These are phyloP conservation scores for Alloscopus bannaensis DNA, from an alignment of 2,888 invertebrate species.

Conservation along the genomic window DNA sequence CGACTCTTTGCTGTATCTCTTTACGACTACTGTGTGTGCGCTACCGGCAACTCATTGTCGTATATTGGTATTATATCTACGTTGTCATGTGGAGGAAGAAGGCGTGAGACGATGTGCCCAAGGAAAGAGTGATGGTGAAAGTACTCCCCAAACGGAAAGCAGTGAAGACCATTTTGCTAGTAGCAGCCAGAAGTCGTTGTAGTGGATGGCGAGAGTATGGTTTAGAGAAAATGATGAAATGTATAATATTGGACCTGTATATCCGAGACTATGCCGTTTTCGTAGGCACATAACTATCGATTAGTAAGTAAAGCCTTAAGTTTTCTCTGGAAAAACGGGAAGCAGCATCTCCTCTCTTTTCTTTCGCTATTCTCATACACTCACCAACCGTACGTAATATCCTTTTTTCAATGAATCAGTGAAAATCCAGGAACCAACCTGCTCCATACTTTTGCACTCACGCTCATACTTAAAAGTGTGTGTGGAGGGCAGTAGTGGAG, in stretches of 20 bases:
- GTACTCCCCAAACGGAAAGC: conserved; percentile 40
- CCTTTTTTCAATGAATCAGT: conserved; percentile 11
- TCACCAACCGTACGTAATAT: no score
- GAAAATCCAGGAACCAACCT: background rate
- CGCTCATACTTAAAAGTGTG: no score
- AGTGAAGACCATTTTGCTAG: conserved; percentile 33
- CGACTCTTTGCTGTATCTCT: background rate
- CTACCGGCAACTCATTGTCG: conserved; percentile 21
- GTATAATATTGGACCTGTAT: conserved; percentile 4
- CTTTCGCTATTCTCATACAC: no score
- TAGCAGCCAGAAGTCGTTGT: background rate
- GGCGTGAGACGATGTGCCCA: no score
- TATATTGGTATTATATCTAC: background rate
- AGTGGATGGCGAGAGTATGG: conserved; percentile 26
- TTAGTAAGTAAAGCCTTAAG: conserved; percentile 28
- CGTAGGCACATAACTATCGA: conserved; percentile 38
- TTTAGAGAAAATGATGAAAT: background rate
- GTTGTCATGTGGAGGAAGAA: conserved; percentile 1
- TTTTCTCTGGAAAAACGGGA: background rate
- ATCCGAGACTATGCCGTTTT: conserved; percentile 10
- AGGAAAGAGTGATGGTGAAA: conserved; percentile 25
- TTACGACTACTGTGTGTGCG: background rate
- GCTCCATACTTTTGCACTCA: no score
- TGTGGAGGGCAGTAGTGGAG: no score
- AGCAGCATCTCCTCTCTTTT: background rate